These are phyloP conservation scores for Priocnemis perturbator DNA, from an alignment of 2,888 invertebrate species.

Conservation along the genomic window DNA sequence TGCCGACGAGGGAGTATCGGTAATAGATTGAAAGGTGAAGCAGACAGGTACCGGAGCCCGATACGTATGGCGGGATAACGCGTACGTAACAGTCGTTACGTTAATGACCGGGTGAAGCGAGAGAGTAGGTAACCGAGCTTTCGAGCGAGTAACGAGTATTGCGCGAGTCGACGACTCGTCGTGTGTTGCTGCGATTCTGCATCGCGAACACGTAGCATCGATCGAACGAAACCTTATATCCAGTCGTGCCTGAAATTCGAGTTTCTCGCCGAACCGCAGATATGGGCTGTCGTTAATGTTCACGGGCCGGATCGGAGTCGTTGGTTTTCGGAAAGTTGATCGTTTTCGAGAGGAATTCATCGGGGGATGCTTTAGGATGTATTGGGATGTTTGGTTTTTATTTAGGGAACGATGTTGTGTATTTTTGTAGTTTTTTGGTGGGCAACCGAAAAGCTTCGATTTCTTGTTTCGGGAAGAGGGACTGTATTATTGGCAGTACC, in stretches of 20 bases:
- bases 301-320: too few species aligned
- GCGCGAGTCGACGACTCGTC: not conserved
- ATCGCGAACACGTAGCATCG: slow-evolving; percentile 38
- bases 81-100: slow-evolving; percentile 53
- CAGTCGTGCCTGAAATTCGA: slow-evolving; percentile 45
- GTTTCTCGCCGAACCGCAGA: slow-evolving; percentile 25
- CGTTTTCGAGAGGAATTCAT: too few species aligned
- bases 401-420: too few species aligned
- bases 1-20: slow-evolving; percentile 22
- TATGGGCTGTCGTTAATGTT: too few species aligned
- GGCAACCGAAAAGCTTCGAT: too few species aligned
- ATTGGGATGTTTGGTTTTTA: too few species aligned
- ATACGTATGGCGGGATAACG: slow-evolving; percentile 23
- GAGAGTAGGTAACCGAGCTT: slow-evolving; percentile 23
- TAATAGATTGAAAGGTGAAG: slow-evolving; percentile 48
- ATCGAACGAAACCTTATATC: slow-evolving; percentile 49
- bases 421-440: too few species aligned
- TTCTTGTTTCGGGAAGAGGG: not conserved
- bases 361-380: too few species aligned
- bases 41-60: slow-evolving; percentile 37
- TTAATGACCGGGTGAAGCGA: slow-evolving; percentile 45
- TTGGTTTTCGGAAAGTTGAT: too few species aligned
- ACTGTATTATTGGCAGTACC: too few species aligned
- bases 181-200: slow-evolving; percentile 30
- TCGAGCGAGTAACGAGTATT: slow-evolving; percentile 40